phyloP scores from a whole-genome alignment of 1,140 invertebrate genomes.

The Babylonia areolata region DNA sequence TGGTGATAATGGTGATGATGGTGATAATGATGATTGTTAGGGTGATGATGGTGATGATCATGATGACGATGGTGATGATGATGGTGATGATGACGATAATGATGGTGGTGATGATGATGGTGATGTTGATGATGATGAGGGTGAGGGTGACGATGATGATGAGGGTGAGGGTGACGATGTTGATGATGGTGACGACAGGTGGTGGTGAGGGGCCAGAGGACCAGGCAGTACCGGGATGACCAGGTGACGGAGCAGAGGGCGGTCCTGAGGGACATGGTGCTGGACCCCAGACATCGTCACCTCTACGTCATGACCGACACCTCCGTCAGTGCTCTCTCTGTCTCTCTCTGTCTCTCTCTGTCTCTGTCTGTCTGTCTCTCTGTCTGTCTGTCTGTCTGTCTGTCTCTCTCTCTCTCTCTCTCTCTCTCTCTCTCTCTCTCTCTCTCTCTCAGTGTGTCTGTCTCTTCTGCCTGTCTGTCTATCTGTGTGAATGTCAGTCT shows the following conservation, averaged over 20 bases:
- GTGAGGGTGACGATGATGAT: too few species aligned
- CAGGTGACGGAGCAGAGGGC: constrained; percentile 87
- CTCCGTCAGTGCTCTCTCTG: constrained; percentile 79
- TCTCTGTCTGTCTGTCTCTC: background rate
- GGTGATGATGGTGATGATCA: too few species aligned
- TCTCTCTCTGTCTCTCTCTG: constrained; percentile 1
- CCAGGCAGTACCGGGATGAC: constrained; percentile 92
- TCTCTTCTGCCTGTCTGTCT: background rate
- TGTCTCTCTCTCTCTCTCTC: background rate
- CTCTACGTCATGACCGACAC: constrained; percentile 95
- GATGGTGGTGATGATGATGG: too few species aligned
- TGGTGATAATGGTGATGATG: too few species aligned
- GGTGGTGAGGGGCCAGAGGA: constrained; percentile 90
- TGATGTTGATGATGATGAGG: too few species aligned
- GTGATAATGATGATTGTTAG: too few species aligned
- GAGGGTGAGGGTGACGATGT: too few species aligned
- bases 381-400: background rate
- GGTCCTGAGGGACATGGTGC: constrained; percentile 92
- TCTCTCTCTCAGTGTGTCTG: too few species aligned
- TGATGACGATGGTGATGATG: too few species aligned
- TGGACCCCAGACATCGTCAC: constrained; percentile 88
- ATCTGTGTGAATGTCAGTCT: too few species aligned
- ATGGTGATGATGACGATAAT: too few species aligned
- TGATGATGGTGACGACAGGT: constrained; percentile 79
- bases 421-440: too few species aligned